Evolutionary conservation across 2,888 invertebrate species (phyloP).

Genomic region (Euzophera pinguis): DNA sequence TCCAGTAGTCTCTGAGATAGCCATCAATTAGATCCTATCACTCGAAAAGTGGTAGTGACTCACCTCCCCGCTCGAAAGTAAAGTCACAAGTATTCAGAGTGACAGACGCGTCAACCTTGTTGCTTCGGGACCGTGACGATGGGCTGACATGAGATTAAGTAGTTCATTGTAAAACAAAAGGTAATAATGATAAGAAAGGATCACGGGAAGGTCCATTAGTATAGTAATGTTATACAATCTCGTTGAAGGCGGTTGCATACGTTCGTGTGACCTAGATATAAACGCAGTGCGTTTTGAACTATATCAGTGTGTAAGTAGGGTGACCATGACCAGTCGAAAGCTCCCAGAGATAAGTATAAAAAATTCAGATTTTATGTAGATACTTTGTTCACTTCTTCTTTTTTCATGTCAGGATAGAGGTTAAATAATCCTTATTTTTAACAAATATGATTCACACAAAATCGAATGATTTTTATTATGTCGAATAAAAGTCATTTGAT

Average conservation of each 20-base stretch:
- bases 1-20: background rate
- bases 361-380: too few species aligned
- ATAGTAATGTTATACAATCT: background rate
- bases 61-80: background rate
- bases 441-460: too few species aligned
- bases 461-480: too few species aligned
- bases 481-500: too few species aligned
- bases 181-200: background rate
- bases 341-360: too few species aligned
- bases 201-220: background rate
- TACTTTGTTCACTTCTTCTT: too few species aligned
- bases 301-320: background rate
- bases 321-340: background rate
- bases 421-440: too few species aligned
- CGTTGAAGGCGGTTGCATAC: background rate
- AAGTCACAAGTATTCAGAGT: background rate
- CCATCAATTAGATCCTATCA: background rate
- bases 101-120: constrained; percentile 2
- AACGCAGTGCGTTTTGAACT: background rate
- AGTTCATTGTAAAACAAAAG: background rate
- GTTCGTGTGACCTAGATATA: background rate
- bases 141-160: background rate
- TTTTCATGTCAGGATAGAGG: too few species aligned
- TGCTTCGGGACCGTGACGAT: background rate
- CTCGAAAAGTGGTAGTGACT: background rate